phyloP scores from a whole-genome alignment of 2,888 invertebrate species.

The Cordylochernes scorpioides region DNA sequence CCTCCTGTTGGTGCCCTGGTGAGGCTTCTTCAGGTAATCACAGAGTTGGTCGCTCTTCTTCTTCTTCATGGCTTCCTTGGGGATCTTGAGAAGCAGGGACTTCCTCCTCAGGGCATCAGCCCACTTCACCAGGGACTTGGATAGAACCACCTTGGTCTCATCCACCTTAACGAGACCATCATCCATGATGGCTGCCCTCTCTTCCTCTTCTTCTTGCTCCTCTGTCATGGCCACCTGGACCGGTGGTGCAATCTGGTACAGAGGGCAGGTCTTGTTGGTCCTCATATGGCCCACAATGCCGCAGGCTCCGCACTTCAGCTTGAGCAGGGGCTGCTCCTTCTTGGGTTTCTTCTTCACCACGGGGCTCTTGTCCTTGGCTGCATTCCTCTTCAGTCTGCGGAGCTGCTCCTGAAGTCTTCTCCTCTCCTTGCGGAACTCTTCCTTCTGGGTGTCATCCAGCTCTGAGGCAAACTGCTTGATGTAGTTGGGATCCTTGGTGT shows the following conservation, averaged over 20 bases:
- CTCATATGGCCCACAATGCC: slow-evolving; percentile 49
- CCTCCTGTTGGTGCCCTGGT: slow-evolving; percentile 56
- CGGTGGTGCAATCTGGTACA: slow-evolving; percentile 35
- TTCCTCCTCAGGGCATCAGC: slow-evolving; percentile 60
- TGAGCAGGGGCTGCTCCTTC: slow-evolving; percentile 3
- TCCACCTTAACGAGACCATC: slow-evolving; percentile 73
- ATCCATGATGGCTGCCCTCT: slow-evolving; percentile 38
- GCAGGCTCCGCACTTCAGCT: slow-evolving; percentile 80
- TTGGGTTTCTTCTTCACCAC: slow-evolving; percentile 3
- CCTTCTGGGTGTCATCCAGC: slow-evolving; percentile 80
- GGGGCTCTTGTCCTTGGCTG: slow-evolving; percentile 32
- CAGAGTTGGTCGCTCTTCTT: slow-evolving; percentile 33
- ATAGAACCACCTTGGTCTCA: slow-evolving; percentile 71
- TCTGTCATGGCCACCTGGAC: slow-evolving; percentile 45
- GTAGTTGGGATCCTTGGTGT: slow-evolving; percentile 47
- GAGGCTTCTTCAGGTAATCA: slow-evolving; percentile 62
- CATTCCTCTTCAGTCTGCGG: slow-evolving; percentile 72
- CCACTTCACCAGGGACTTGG: slow-evolving; percentile 59
- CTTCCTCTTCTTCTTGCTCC: slow-evolving; percentile 47
- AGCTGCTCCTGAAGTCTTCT: slow-evolving; percentile 84
- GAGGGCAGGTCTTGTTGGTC: slow-evolving; percentile 88
- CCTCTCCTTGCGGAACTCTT: slow-evolving; percentile 92
- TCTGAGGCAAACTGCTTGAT: slow-evolving; percentile 57
- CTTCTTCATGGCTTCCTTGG: slow-evolving; percentile 35
- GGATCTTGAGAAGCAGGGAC: slow-evolving; percentile 45